These are phyloP conservation scores for Dermolepida albohirtum DNA, from an alignment of 2,888 invertebrate species.

Conservation along the genomic window DNA sequence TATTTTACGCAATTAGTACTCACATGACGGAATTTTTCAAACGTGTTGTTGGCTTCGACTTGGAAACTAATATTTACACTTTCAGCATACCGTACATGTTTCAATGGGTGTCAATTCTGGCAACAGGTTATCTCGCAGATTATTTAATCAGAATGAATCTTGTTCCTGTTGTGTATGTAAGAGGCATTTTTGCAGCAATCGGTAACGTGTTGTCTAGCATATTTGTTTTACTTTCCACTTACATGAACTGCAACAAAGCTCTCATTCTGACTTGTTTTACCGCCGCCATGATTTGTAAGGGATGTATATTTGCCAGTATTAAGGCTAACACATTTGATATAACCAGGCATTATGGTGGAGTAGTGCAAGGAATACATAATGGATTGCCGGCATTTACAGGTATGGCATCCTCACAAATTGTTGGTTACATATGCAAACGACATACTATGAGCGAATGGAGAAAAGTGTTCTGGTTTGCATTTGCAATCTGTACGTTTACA, in stretches of 20 bases:
- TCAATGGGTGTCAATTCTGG: slow-evolving; percentile 1
- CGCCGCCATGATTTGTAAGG: not conserved
- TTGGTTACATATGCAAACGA: not conserved
- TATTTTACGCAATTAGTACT: slow-evolving; percentile 2
- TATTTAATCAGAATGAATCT: not conserved
- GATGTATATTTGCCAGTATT: not conserved
- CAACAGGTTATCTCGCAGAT: slow-evolving; percentile 4
- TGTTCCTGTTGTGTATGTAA: slow-evolving; percentile 11
- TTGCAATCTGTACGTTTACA: not conserved
- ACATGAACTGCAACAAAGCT: not conserved
- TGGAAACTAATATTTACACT: not conserved
- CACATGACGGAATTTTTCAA: slow-evolving; percentile 18
- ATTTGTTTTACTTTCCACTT: not conserved
- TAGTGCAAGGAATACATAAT: slow-evolving; percentile 1
- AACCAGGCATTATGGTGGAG: slow-evolving; percentile 12
- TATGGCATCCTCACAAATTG: not conserved
- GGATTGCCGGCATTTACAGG: not conserved
- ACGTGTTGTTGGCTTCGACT: slow-evolving; percentile 4
- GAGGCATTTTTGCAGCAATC: slow-evolving; percentile 20
- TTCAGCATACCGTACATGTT: slow-evolving; percentile 4
- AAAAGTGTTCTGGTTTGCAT: slow-evolving; percentile 3
- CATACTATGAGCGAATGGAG: slow-evolving; percentile 5
- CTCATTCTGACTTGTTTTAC: not conserved
- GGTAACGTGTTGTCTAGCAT: slow-evolving; percentile 13
- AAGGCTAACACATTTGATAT: slow-evolving; percentile 12